Percentiles rank a stretch among this genome's conserved stretches.
These are phyloP conservation scores for Sprattus sprattus DNA, from an alignment of 2,113 vertebrate species.

Conservation along the genomic window DNA sequence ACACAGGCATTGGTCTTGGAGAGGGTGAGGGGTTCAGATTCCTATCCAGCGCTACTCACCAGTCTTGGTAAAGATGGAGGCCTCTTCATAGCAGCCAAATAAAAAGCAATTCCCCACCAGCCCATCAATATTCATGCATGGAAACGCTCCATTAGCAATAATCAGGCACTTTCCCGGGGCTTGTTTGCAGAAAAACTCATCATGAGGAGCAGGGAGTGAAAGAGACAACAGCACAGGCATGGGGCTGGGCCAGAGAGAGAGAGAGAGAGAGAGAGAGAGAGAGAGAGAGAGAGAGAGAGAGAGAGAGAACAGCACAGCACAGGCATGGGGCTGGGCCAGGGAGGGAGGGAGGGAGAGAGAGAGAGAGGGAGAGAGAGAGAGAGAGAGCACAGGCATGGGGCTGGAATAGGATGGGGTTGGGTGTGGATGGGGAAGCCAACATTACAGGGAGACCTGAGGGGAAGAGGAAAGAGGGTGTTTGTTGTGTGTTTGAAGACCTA, in stretches of 20 bases:
- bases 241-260: neutral
- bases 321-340: neutral
- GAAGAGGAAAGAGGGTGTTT: no score
- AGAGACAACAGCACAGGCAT: neutral
- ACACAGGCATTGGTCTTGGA: neutral
- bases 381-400: no score
- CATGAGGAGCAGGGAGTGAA: neutral
- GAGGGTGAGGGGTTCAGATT: neutral
- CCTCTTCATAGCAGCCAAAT: slow-evolving; percentile 36
- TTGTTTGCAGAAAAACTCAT: slow-evolving; percentile 48
- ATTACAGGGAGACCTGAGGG: no score
- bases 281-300: neutral
- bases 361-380: no score
- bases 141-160: slow-evolving; percentile 55
- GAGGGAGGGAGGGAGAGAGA: no score
- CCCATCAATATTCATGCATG: slow-evolving; percentile 54
- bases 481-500: no score
- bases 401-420: no score
- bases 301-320: neutral
- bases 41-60: slow-evolving; percentile 29
- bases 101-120: slow-evolving; percentile 47
- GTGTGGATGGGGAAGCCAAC: no score
- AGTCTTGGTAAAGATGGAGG: slow-evolving; percentile 14
- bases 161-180: slow-evolving; percentile 47
- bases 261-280: neutral